Conservation (phyloP, 1,140 invertebrate genomes). For the Penaeus chinensis region DNA sequence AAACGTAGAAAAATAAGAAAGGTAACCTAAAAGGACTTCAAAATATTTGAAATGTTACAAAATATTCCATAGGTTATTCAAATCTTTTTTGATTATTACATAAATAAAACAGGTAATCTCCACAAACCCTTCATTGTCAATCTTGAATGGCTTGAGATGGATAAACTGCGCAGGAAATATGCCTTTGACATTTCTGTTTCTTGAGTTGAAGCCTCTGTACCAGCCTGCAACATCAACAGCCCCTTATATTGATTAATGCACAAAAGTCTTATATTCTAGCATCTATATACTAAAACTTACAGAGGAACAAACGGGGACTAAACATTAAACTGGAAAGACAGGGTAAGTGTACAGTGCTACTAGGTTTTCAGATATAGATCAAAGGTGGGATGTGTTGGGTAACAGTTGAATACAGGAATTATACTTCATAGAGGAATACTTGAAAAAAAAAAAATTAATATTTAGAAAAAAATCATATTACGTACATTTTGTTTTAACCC, state of each 20-base stretch:
- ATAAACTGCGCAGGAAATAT: slow-evolving; percentile 86
- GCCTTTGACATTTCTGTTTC: slow-evolving; percentile 79
- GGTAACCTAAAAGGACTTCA: not conserved
- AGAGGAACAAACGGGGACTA: not conserved
- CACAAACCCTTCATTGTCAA: slow-evolving; percentile 77
- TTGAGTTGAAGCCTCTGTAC: slow-evolving; percentile 85
- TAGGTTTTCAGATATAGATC: too few relatives aligned
- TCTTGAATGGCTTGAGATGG: slow-evolving; percentile 81
- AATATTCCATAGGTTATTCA: too few relatives aligned
- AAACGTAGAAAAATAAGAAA: slow-evolving; percentile 14
- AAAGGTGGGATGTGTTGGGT: too few relatives aligned
- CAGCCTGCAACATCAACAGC: slow-evolving; percentile 74
- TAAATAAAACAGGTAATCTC: slow-evolving; percentile 29
- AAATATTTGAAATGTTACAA: too few relatives aligned
- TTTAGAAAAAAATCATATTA: too few relatives aligned
- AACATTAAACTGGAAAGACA: not conserved
- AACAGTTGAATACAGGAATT: too few relatives aligned
- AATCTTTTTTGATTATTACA: not conserved
- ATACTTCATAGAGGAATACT: too few relatives aligned
- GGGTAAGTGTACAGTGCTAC: too few relatives aligned
- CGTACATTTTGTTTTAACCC: too few relatives aligned
- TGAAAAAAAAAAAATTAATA: too few relatives aligned
- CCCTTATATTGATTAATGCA: slow-evolving; percentile 8
- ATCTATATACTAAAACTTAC: not conserved
- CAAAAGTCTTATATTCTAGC: not conserved